Evolutionary conservation across 2,113 vertebrate genomes (phyloP), one percentile per base, ranked within the genome.

Genomic region (Hirundichthys speculiger): DNA sequence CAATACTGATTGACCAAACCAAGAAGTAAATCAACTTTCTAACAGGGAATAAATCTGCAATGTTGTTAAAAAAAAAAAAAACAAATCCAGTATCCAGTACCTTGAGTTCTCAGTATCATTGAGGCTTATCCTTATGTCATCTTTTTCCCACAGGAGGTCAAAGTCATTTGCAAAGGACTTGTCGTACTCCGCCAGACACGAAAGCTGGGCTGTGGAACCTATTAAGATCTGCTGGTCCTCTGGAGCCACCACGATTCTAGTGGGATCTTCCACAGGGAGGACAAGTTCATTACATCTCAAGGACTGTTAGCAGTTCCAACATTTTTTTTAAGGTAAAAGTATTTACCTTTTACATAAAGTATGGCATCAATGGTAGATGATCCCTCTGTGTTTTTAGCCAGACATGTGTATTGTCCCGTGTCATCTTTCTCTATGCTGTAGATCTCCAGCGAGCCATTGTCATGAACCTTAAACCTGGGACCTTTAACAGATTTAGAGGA

Each of bases 71-170:
- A 24, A 34, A 10, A 43, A 59, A 34, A 11, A 55, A 51, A 21
- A 13, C 46, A 16, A 46, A 18, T 16, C n/a, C 61, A 2, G 38
- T 21, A 13, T 56, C 77, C 76, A n/a, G n/a, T 85, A 97, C 97
- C 96, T 93, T 75, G 92, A 87, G 51, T 91, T 87, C 34, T 92
- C 92, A 0, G 94, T 96, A 79, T 91, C 80, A 57, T 96, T 97
- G 47, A 88, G 57, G 69, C 82, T 74, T 58, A 98, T 88, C 63
- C 89, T 84, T 20, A 87, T 55, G 39, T 92, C 93, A 43, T 96
- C 92, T 84, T 95, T 97, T 67, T 93, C 92, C 98, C 98, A 99
- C 41, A 91, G 92, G 83, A 97, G 86, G 85, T 93, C 91, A 91
- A 97, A 93, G 53, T 94, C 94, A 22, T 88, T 73, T 75, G 79